Conservation (phyloP, 2,797 vertebrate genomes). For the Ptychobarbus kaznakovi region DNA sequence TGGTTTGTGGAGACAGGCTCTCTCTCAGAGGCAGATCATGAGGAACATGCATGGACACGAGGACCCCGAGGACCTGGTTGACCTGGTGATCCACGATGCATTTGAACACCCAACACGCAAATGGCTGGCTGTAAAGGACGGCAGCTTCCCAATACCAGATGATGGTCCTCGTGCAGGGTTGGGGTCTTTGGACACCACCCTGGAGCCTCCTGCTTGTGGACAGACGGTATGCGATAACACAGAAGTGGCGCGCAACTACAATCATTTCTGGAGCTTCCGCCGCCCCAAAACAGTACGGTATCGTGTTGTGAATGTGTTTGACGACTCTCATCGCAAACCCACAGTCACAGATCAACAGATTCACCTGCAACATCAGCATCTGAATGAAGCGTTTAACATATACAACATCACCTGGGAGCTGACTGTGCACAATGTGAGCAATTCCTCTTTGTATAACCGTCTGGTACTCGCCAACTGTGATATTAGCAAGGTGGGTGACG, state of each 20-base stretch:
- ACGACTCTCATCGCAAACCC: constrained; percentile 82
- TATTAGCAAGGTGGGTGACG: constrained; percentile 92
- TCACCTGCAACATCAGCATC: constrained; percentile 91
- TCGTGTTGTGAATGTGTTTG: constrained; percentile 90
- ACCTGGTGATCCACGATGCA: constrained; percentile 92
- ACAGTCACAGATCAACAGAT: constrained; percentile 93
- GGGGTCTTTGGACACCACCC: constrained; percentile 85
- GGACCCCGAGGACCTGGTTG: constrained; percentile 83
- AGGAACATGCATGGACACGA: constrained; percentile 86
- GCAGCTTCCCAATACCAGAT: constrained; percentile 83
- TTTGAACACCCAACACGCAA: constrained; percentile 88
- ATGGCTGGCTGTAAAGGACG: constrained; percentile 87
- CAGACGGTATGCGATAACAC: constrained; percentile 94
- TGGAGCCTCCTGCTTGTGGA: constrained; percentile 94
- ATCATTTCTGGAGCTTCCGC: constrained; percentile 87
- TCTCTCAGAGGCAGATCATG: constrained; percentile 89
- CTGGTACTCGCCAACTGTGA: constrained; percentile 96
- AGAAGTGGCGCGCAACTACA: constrained; percentile 92
- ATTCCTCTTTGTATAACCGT: constrained; percentile 90
- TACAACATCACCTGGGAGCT: constrained; percentile 99
- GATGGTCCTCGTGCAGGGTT: constrained; percentile 77
- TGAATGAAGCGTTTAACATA: constrained; percentile 88
- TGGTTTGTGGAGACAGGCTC: constrained; percentile 89
- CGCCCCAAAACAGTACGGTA: constrained; percentile 90
- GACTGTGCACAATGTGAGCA: constrained; percentile 90